These are phyloP conservation scores for Diogma glabrata DNA, from an alignment of 2,888 invertebrate species.

Conservation along the genomic window DNA sequence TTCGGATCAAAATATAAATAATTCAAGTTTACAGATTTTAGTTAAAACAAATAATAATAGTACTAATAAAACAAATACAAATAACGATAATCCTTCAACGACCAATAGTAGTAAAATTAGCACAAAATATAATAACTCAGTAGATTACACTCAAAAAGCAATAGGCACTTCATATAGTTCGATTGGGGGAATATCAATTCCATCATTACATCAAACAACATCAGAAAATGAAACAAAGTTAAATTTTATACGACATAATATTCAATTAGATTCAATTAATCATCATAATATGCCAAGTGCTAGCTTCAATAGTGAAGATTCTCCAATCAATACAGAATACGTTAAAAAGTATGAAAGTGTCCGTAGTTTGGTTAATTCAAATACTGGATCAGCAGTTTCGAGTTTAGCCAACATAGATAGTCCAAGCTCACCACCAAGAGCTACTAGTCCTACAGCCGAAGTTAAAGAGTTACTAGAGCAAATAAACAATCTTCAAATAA, in stretches of 20 bases:
- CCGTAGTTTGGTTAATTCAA: conserved; percentile 37
- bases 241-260: conserved; percentile 26
- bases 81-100: neutral
- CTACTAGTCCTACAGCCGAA: conserved; percentile 70
- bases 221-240: conserved; percentile 24
- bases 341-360: conserved; percentile 27
- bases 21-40: conserved; percentile 13
- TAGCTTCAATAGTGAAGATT: conserved; percentile 22
- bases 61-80: conserved; percentile 18
- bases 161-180: conserved; percentile 29
- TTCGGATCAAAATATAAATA: conserved; percentile 9
- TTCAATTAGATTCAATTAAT: too few relatives aligned
- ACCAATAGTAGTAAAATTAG: conserved; percentile 21
- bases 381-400: conserved; percentile 54
- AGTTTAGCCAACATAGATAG: conserved; percentile 55
- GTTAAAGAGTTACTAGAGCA: conserved; percentile 61
- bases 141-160: conserved; percentile 21
- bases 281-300: conserved; percentile 24
- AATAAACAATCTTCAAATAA: conserved; percentile 51
- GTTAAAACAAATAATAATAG: conserved; percentile 24
- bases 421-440: conserved; percentile 64
- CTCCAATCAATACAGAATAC: conserved; percentile 23
- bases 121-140: conserved; percentile 26
- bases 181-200: conserved; percentile 28
- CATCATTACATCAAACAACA: conserved; percentile 25